Evolutionary conservation across 2,113 vertebrate genomes (phyloP).

Genomic region (Excalfactoria chinensis): DNA sequence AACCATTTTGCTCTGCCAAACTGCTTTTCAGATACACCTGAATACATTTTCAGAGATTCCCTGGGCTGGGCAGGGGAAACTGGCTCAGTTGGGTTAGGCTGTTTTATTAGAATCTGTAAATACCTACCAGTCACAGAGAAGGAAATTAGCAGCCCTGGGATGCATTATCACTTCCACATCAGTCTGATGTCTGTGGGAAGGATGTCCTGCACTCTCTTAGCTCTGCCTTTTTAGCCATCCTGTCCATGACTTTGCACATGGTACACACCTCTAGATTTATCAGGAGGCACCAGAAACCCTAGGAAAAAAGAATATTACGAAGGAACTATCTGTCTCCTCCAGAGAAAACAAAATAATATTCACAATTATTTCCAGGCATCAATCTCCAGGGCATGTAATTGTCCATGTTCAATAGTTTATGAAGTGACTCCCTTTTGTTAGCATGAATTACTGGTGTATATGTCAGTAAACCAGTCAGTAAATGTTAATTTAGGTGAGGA

Average conservation of each 20-base stretch:
- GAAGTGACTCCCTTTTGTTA: neutral
- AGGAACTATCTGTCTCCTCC: neutral
- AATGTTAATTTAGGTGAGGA: neutral
- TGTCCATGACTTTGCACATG: neutral
- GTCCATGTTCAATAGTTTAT: neutral
- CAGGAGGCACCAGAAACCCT: neutral
- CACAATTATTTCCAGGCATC: neutral
- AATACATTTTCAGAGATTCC: neutral
- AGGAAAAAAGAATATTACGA: neutral
- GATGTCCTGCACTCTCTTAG: neutral
- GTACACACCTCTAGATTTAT: neutral
- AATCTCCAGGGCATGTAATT: neutral
- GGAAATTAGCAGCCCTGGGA: neutral
- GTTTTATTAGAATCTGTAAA: neutral
- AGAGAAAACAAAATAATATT: neutral
- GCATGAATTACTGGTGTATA: neutral
- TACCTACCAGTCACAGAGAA: neutral
- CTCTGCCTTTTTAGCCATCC: neutral
- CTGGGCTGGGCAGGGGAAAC: neutral
- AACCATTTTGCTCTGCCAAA: neutral
- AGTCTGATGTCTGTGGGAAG: neutral
- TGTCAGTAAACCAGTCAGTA: neutral
- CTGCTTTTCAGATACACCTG: neutral
- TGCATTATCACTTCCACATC: neutral
- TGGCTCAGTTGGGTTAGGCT: neutral